phyloP scores from a whole-genome alignment of 2,888 invertebrate genomes.

The Pegoplata infirma region DNA sequence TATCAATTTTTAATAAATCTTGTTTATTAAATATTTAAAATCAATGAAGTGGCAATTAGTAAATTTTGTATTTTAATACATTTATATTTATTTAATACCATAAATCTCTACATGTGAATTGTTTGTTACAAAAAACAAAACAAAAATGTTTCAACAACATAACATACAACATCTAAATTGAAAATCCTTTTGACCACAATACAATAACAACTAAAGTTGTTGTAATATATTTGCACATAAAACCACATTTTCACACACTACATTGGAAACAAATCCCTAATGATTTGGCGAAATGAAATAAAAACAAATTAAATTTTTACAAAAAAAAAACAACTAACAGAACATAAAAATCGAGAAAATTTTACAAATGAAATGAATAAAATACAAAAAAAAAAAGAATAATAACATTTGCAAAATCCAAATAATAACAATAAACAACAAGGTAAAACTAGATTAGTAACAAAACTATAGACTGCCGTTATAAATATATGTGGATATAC shows the following conservation, averaged over 20 bases:
- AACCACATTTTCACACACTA: not conserved
- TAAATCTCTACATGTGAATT: conserved; percentile 56
- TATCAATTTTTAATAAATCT: no score
- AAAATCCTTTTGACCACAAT: conserved; percentile 26
- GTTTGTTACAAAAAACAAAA: no score
- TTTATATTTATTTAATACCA: conserved; percentile 31
- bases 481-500: not conserved
- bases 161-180: conserved; percentile 38
- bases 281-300: conserved; percentile 51
- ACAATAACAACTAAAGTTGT: not conserved
- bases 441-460: conserved; percentile 49
- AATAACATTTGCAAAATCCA: conserved; percentile 17
- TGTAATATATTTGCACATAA: not conserved
- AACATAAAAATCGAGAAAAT: conserved; percentile 19
- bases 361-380: not conserved
- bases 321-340: conserved; percentile 6
- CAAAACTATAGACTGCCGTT: not conserved
- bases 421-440: conserved; percentile 14
- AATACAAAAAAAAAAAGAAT: not conserved
- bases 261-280: conserved; percentile 37
- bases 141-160: conserved; percentile 25
- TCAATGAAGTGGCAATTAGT: conserved; percentile 34
- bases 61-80: conserved; percentile 38
- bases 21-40: no score
- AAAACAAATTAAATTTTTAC: conserved; percentile 39